Base-by-base conservation (phyloP, 2,113 vertebrate genomes). In the Bubo scandiacus region DNA sequence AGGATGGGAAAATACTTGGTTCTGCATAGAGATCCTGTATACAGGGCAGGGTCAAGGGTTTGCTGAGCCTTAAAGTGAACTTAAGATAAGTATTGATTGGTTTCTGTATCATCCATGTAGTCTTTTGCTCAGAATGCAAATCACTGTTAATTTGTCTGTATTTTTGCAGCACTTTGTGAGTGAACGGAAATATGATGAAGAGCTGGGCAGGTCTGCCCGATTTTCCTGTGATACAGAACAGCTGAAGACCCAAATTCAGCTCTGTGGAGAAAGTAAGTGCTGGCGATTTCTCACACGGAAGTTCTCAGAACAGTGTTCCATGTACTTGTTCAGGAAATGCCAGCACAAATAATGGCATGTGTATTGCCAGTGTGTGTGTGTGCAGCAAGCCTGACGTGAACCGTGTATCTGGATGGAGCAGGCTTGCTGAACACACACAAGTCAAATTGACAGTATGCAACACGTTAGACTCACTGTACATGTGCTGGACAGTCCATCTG, bases 131-230 rank as follows among this genome's bases (percentile, higher is more conserved):
- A 78, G 51, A 81, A 75, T 61, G 32, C 54, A 59, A 71, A 52
- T 92, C 32, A 36, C 36, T 51, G 21, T 68, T 66, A 67, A 22
- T 57, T 16, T 84, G 45, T 91, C 55, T 95, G 42, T 54, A 2
- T 81, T 96, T 81, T 95, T 92, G 77, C 90, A 98, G 98, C 98
- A 98, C 97, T 98, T 98, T 90, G 98, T 98, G 92, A 98, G 98
- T 36, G 98, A 98, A 90, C 98, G 98, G 36, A 98, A 98, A 95
- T 98, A 98, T 0, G 98, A 98, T 16, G 98, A 98, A 94, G 98
- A 98, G 86, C 95, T 98, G 25, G 98, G 98, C 78, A 98, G 97
- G 52, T 98, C 98, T 81, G 98, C 98, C 74, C 97, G 98, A 30
- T 98, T 98, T 93, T 98, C 98, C 88, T 98, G 98, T 92, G 98